These are phyloP conservation scores for Propithecus deckenii DNA, from an alignment of 2,797 vertebrate species.

Conservation along the genomic window DNA sequence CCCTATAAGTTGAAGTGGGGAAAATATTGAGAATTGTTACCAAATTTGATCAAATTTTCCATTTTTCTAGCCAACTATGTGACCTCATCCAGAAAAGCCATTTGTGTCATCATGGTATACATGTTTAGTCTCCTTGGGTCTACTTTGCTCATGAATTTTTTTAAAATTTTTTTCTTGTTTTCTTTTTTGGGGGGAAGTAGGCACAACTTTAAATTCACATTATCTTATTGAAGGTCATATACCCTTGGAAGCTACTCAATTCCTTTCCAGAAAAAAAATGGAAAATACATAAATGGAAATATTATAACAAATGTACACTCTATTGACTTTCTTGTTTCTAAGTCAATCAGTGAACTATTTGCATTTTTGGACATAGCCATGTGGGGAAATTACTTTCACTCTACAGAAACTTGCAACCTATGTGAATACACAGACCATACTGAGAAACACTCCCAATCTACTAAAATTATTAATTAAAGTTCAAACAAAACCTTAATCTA, in stretches of 20 bases:
- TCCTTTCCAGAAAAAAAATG: not conserved
- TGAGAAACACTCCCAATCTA: conserved; percentile 13
- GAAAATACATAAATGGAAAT: not conserved
- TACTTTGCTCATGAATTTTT: not conserved
- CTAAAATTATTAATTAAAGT: conserved; percentile 25
- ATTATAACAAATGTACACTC: not conserved
- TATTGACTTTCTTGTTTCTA: not conserved
- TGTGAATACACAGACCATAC: conserved; percentile 11
- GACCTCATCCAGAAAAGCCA: not conserved
- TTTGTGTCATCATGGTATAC: not conserved
- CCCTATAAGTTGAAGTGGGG: not conserved
- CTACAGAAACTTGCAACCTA: not conserved
- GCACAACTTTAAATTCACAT: not conserved
- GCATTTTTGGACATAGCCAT: not conserved
- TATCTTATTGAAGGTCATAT: not conserved
- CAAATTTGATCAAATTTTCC: not conserved
- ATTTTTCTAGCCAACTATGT: not conserved
- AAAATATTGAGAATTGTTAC: not conserved
- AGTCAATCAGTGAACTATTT: not conserved
- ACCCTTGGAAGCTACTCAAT: not conserved
- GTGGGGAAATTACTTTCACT: not conserved
- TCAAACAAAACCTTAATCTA: conserved; percentile 6
- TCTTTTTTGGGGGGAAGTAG: not conserved
- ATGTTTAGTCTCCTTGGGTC: not conserved
- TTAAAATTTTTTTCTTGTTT: not conserved